These are phyloP conservation scores for Leucania comma DNA, from an alignment of 2,888 invertebrate genomes.

Conservation along the genomic window DNA sequence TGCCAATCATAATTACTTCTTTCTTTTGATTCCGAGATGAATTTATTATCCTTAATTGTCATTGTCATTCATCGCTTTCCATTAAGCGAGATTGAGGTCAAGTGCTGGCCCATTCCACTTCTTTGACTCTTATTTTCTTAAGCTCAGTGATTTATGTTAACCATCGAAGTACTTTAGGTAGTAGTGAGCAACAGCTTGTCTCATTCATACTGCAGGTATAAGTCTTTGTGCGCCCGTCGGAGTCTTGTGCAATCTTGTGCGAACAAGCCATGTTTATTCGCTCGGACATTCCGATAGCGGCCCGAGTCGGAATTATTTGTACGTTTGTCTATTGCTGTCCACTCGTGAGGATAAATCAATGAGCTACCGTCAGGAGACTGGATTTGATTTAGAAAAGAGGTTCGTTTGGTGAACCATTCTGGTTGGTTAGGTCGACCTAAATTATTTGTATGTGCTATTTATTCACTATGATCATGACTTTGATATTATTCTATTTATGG, in stretches of 20 bases:
- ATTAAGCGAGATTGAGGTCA: background rate
- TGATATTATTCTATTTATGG: no score
- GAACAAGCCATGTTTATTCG: conserved; percentile 63
- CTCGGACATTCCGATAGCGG: conserved; percentile 56
- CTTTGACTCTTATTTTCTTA: background rate
- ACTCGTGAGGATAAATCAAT: conserved; percentile 48
- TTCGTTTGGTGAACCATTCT: background rate
- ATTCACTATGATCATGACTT: no score
- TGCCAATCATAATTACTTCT: background rate
- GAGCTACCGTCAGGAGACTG: conserved; percentile 13
- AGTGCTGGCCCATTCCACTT: background rate
- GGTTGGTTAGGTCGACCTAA: background rate
- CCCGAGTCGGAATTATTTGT: conserved; percentile 53
- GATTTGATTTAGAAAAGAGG: conserved; percentile 7
- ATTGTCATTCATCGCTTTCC: background rate
- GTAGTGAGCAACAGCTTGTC: background rate
- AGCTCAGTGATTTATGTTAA: background rate
- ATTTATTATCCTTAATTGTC: background rate
- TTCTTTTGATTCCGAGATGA: background rate
- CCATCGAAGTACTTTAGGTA: background rate
- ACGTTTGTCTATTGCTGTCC: conserved; percentile 55
- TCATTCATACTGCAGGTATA: conserved; percentile 27
- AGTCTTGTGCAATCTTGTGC: conserved; percentile 62
- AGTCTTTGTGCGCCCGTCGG: conserved; percentile 34
- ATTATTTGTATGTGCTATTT: background rate